Percentiles rank a stretch among this genome's conserved stretches.
Evolutionary conservation across 1,140 invertebrate genomes (phyloP).

Genomic region (Neomicropteryx cornuta): DNA sequence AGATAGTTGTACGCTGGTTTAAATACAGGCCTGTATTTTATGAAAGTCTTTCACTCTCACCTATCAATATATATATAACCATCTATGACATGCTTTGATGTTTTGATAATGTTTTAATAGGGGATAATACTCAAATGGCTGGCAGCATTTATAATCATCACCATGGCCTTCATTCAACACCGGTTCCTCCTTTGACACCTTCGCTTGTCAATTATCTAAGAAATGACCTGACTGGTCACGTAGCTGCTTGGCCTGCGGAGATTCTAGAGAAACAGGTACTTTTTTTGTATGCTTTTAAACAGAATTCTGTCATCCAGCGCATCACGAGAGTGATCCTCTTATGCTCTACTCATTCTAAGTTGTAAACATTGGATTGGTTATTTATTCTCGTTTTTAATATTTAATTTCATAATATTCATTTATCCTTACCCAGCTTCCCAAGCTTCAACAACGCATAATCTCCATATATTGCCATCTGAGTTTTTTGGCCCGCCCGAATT

Average conservation of each 20-base stretch:
- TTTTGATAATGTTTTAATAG: slow-evolving; percentile 11
- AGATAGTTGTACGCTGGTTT: neutral
- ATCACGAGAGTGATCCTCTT: neutral
- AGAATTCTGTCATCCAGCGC: neutral
- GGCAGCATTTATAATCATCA: slow-evolving; percentile 28
- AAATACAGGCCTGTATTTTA: neutral
- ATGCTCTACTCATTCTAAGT: neutral
- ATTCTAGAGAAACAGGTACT: slow-evolving; percentile 84
- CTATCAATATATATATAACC: neutral
- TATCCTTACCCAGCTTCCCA: neutral
- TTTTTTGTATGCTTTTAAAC: slow-evolving; percentile 5
- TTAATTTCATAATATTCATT: neutral
- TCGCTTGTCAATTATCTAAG: slow-evolving; percentile 86
- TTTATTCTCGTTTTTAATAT: neutral
- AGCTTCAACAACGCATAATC: neutral
- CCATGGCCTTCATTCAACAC: slow-evolving; percentile 57
- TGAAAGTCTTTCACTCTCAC: neutral
- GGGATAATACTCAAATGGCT: slow-evolving; percentile 31
- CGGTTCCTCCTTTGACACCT: slow-evolving; percentile 64
- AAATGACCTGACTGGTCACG: slow-evolving; percentile 82
- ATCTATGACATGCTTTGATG: neutral
- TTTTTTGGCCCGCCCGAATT: no score
- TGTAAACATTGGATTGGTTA: neutral
- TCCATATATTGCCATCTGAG: no score
- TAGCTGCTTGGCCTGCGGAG: slow-evolving; percentile 85